A percentile compares a stretch with the other conserved stretches of the same genome.
phyloP scores from a whole-genome alignment of 1,140 invertebrate species.

The Nomia melanderi region DNA sequence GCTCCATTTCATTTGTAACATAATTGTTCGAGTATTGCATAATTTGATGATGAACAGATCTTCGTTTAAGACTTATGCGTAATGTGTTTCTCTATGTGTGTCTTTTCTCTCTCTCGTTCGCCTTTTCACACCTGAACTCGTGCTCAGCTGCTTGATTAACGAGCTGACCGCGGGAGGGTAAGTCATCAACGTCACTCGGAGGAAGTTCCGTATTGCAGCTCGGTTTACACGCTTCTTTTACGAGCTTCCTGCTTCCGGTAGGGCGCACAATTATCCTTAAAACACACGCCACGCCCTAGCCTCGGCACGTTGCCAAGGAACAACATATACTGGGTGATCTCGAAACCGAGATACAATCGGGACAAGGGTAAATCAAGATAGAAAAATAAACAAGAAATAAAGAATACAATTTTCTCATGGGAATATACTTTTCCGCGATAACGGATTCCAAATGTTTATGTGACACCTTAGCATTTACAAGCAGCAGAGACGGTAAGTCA shows the following conservation, averaged over 20 bases:
- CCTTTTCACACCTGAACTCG: constrained; percentile 84
- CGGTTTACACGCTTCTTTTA: constrained; percentile 67
- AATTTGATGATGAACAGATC: constrained; percentile 46
- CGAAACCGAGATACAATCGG: no score
- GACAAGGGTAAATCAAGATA: no score
- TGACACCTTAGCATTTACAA: no score
- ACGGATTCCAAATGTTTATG: no score
- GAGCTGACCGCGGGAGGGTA: constrained; percentile 91
- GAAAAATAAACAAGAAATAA: no score
- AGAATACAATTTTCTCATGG: no score
- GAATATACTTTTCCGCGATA: no score
- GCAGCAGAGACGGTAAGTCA: no score
- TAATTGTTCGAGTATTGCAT: constrained; percentile 10
- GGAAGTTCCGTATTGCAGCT: constrained; percentile 65
- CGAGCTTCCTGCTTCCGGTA: constrained; percentile 64
- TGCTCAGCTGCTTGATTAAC: constrained; percentile 91
- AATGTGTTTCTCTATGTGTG: constrained; percentile 83
- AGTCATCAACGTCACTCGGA: constrained; percentile 81
- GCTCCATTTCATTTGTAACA: constrained; percentile 5
- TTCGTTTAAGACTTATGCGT: constrained; percentile 72
- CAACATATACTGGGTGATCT: constrained; percentile 18
- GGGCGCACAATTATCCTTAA: constrained; percentile 60
- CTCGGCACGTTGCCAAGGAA: constrained; percentile 52
- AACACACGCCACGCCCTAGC: constrained; percentile 50
- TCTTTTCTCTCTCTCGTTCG: constrained; percentile 82